Conservation (phyloP, 2,797 vertebrate genomes). For the Pagetopsis macropterus region DNA sequence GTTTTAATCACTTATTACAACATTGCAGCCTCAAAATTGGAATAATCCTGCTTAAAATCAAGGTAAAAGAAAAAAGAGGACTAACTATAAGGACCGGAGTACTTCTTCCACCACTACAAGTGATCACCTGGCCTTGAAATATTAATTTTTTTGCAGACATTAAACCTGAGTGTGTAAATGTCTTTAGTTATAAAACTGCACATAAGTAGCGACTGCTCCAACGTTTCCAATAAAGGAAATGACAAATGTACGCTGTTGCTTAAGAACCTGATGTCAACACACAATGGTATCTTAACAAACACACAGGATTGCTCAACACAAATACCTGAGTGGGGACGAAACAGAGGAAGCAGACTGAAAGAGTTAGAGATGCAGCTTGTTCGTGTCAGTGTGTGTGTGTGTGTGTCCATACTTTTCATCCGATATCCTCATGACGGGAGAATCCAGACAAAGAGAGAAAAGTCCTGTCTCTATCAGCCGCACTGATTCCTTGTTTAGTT, state of each 20-base stretch:
- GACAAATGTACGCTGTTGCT: slow-evolving; percentile 9
- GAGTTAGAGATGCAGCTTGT: not conserved
- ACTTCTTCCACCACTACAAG: not conserved
- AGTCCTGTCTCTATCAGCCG: slow-evolving; percentile 85
- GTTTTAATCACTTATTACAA: too few relatives aligned
- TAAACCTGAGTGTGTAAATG: not conserved
- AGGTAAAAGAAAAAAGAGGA: too few relatives aligned
- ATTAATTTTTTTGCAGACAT: not conserved
- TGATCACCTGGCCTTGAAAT: not conserved
- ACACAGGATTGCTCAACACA: slow-evolving; percentile 34
- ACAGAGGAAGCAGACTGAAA: not conserved
- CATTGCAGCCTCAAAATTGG: too few relatives aligned
- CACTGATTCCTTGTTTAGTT: slow-evolving; percentile 88
- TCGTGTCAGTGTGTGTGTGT: not conserved
- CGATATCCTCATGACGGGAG: slow-evolving; percentile 87
- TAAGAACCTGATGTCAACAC: slow-evolving; percentile 44
- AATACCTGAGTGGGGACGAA: slow-evolving; percentile 18
- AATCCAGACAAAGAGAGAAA: slow-evolving; percentile 87
- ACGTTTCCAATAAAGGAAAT: slow-evolving; percentile 40
- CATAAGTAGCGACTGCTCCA: not conserved
- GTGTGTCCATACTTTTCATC: slow-evolving; percentile 82
- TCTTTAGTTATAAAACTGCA: not conserved
- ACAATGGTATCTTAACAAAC: slow-evolving; percentile 58
- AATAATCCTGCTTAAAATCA: too few relatives aligned
- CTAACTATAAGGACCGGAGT: not conserved